A percentile compares a stretch with the other conserved stretches of the same genome.
These are phyloP conservation scores for Gyrodactylus bullatarudis DNA, from an alignment of 1,140 invertebrate genomes.

Conservation along the genomic window DNA sequence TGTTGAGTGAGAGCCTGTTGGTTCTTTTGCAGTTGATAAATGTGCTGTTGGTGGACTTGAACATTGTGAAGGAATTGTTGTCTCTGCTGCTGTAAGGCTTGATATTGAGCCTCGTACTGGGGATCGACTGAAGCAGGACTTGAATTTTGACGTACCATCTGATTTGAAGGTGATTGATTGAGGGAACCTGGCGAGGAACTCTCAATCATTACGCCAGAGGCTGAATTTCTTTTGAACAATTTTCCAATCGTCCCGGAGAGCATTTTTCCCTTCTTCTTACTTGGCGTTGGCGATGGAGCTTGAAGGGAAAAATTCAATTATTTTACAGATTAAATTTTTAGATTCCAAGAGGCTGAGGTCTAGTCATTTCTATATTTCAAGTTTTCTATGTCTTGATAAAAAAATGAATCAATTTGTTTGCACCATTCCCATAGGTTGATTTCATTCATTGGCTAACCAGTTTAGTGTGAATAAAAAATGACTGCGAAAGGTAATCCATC, in stretches of 20 bases:
- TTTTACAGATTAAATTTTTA: neutral
- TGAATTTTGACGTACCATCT: neutral
- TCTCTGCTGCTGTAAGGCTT: neutral
- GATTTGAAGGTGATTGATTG: neutral
- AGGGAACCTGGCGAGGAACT: neutral
- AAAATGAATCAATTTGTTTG: too few species aligned
- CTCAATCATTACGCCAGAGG: neutral
- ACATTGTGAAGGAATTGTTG: neutral
- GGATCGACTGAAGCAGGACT: neutral
- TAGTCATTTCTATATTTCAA: too few species aligned
- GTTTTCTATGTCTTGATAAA: too few species aligned
- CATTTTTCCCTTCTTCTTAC: neutral
- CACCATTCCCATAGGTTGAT: too few species aligned
- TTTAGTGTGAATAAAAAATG: too few species aligned
- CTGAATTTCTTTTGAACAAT: neutral
- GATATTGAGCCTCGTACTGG: neutral
- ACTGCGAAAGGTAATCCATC: too few species aligned
- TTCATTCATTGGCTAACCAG: too few species aligned
- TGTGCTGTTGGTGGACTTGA: neutral
- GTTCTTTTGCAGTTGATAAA: neutral
- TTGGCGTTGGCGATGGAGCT: neutral
- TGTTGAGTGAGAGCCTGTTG: too few species aligned
- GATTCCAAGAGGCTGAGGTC: too few species aligned
- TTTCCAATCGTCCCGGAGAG: neutral
- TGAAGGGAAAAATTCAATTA: neutral